Evolutionary conservation across 1,140 invertebrate genomes (phyloP), one percentile per base, ranked within the genome.

Genomic region (Zaprionus lachaisei): DNA sequence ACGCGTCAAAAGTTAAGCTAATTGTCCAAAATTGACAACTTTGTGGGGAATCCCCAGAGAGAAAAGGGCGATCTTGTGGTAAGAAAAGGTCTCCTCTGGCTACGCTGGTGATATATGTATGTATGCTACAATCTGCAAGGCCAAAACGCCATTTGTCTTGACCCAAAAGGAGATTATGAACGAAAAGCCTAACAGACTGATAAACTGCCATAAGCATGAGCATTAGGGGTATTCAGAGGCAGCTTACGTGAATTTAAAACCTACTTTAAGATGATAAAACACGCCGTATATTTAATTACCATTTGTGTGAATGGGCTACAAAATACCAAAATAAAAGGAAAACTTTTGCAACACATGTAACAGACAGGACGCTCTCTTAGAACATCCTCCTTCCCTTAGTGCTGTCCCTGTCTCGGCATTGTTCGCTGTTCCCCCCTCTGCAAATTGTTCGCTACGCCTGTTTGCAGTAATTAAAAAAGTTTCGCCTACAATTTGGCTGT

Each of bases 381-480:
- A 34, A 34, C 31, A 0, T 34, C 5, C 14, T 26, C n/a, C 2
- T 15, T 5, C 14, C 54, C 54, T 3, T 5, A 17, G n/a, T 7
- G 0, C 17, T 0, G 49, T 2, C 17, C 17, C 49, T 17, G 5
- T 20, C 49, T 49, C 15, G 4, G 28, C 17, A 2, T 54, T 51
- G 47, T 64, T 51, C 12, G 26, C 22, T 15, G 3, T 7, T 4
- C 15, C 5, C 17, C 11, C 15, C 9, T 17, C 47, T 60, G 12
- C 1, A 20, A 69, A 69, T 51, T 65, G 12, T 44, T 26, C 41
- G 24, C 15, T 17, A 28, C 44, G 61, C 26, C 61, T 63, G 72
- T 75, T 75, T 75, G 54, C 49, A 75, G 72, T 75, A 75, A 75
- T 75, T 75, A 75, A 75, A 75, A 75, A 75, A 75, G 67, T 75